Evolutionary conservation across 2,797 vertebrate genomes (phyloP).

Genomic region (Silurus aristotelis): DNA sequence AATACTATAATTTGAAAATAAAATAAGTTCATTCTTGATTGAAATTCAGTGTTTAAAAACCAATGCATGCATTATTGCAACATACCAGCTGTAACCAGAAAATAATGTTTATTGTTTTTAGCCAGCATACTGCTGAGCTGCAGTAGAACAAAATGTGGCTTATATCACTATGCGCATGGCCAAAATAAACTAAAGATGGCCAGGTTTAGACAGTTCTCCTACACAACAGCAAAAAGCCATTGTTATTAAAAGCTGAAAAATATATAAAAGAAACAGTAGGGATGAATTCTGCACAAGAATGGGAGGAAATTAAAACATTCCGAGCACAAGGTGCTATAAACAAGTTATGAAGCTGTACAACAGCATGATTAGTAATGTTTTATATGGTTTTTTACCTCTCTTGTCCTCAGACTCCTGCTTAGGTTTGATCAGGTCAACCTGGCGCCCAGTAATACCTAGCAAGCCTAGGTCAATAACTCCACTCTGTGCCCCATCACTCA

Average conservation of each 20-base stretch:
- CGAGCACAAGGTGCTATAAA: neutral
- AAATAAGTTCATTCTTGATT: neutral
- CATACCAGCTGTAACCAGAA: constrained; percentile 41
- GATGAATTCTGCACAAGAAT: constrained; percentile 54
- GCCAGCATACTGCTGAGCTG: neutral
- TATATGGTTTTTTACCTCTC: constrained; percentile 75
- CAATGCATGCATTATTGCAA: constrained; percentile 29
- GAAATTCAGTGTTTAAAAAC: neutral
- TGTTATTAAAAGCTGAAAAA: constrained; percentile 38
- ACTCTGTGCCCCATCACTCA: constrained; percentile 84
- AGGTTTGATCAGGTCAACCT: constrained; percentile 90
- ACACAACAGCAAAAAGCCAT: constrained; percentile 24
- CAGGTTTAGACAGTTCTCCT: neutral
- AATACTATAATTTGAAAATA: neutral
- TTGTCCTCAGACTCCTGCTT: constrained; percentile 91
- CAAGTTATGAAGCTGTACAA: neutral
- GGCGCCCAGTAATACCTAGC: constrained; percentile 88
- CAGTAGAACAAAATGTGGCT: neutral
- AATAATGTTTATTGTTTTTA: neutral
- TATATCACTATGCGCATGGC: no score
- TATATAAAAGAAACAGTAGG: constrained; percentile 51
- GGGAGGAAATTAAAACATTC: constrained; percentile 18
- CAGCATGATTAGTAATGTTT: neutral
- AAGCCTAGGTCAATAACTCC: constrained; percentile 86
- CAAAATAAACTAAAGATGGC: constrained; percentile 11